Evolutionary conservation across 2,113 vertebrate genomes (phyloP).

Genomic region (Coregonus clupeaformis): DNA sequence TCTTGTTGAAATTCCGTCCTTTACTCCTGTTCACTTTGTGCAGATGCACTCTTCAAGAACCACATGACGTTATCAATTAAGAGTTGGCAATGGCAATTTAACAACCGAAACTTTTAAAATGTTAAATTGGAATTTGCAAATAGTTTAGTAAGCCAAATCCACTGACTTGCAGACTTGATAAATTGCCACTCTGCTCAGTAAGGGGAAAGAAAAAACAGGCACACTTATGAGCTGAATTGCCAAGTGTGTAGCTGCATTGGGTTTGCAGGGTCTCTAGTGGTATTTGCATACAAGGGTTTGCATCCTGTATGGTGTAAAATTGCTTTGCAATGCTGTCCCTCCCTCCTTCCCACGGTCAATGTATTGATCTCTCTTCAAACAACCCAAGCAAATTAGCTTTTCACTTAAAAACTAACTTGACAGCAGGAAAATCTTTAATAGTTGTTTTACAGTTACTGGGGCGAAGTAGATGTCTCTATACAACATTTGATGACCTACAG

Average conservation of each 20-base stretch:
- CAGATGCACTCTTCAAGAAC: slow-evolving; percentile 9
- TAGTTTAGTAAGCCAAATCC: slow-evolving; percentile 41
- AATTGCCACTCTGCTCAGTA: slow-evolving; percentile 30
- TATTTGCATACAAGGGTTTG: slow-evolving; percentile 9
- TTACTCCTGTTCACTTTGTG: neutral
- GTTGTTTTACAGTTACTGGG: slow-evolving; percentile 53
- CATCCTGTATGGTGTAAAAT: slow-evolving; percentile 37
- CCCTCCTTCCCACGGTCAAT: slow-evolving; percentile 37
- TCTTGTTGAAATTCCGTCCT: neutral
- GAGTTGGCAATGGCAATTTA: slow-evolving; percentile 41
- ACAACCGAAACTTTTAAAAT: slow-evolving; percentile 45
- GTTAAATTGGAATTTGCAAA: slow-evolving; percentile 47
- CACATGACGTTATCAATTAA: slow-evolving; percentile 32
- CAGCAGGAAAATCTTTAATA: slow-evolving; percentile 61
- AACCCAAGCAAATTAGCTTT: slow-evolving; percentile 64
- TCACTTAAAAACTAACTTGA: slow-evolving; percentile 67
- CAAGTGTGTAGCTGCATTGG: slow-evolving; percentile 21
- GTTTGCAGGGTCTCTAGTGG: slow-evolving; percentile 13
- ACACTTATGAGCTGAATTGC: slow-evolving; percentile 33
- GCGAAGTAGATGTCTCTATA: slow-evolving; percentile 41
- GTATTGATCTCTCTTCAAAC: slow-evolving; percentile 64
- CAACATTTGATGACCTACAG: slow-evolving; percentile 21
- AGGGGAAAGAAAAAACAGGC: slow-evolving; percentile 26
- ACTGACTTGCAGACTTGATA: slow-evolving; percentile 26
- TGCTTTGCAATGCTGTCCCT: slow-evolving; percentile 29